Percentiles rank a stretch among this genome's conserved stretches.
Evolutionary conservation across 2,888 invertebrate species (phyloP).

Genomic region (Reticulitermes lucifugus): DNA sequence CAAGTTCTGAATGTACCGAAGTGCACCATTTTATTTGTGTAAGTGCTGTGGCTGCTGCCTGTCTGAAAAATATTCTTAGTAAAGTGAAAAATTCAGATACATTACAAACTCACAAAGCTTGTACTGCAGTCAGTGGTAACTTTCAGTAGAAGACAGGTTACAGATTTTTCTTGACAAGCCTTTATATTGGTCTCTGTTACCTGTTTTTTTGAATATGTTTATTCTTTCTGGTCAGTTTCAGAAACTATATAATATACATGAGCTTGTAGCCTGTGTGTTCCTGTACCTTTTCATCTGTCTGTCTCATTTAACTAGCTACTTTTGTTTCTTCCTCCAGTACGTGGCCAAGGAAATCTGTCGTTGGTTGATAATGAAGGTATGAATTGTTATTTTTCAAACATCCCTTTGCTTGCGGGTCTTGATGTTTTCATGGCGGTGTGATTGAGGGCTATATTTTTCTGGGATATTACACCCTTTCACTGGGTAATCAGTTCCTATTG

Average conservation of each 20-base stretch:
- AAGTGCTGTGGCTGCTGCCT: too few species aligned
- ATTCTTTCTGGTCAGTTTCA: too few species aligned
- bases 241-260: background rate
- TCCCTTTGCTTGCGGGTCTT: background rate
- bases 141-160: background rate
- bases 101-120: background rate
- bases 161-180: background rate
- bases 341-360: conserved; percentile 66
- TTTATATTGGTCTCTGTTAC: too few species aligned
- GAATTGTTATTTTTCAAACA: background rate
- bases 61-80: too few species aligned
- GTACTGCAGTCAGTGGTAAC: background rate
- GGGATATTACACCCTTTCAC: too few species aligned
- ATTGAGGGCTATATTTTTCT: too few species aligned
- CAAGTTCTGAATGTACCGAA: too few species aligned
- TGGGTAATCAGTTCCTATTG: too few species aligned
- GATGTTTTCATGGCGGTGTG: background rate
- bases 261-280: conserved; percentile 24
- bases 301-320: conserved; percentile 41
- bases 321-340: conserved; percentile 62
- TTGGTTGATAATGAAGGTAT: conserved; percentile 72
- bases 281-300: background rate
- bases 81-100: too few species aligned
- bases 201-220: too few species aligned
- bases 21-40: too few species aligned